Percentiles rank a stretch among this genome's conserved stretches.
Evolutionary conservation across 2,797 vertebrate genomes (phyloP).

Genomic region (Galaxias olidus): DNA sequence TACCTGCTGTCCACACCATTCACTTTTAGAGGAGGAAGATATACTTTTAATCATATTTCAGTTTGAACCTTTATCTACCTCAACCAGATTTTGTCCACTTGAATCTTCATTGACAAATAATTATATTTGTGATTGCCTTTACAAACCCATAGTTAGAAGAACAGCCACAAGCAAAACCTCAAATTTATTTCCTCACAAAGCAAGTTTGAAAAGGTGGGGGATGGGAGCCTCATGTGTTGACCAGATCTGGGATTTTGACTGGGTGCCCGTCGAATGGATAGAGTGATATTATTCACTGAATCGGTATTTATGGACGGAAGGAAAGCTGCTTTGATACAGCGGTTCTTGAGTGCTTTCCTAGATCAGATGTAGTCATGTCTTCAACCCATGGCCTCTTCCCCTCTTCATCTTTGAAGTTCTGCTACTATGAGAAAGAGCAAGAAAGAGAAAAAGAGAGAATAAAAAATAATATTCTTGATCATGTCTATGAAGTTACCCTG

Average conservation of each 20-base stretch:
- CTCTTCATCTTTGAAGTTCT: conserved; percentile 53
- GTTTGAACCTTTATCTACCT: no score
- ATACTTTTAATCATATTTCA: no score
- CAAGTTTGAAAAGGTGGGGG: conserved; percentile 2
- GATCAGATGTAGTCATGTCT: conserved; percentile 67
- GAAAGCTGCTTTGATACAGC: conserved; percentile 67
- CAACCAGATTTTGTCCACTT: no score
- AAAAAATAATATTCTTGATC: background rate
- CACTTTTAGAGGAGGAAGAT: no score
- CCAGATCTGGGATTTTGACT: conserved; percentile 65
- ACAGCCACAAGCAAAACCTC: no score
- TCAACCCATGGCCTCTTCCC: conserved; percentile 51
- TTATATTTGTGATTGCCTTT: no score
- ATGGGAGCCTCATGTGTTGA: conserved; percentile 63
- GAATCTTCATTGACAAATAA: no score
- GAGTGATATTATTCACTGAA: conserved; percentile 60
- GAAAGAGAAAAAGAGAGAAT: no score
- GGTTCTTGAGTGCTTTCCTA: conserved; percentile 51
- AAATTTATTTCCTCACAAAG: no score
- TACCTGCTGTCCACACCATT: no score
- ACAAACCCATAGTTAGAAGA: no score
- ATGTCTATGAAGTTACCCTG: background rate
- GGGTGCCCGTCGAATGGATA: conserved; percentile 32
- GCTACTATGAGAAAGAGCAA: conserved; percentile 12
- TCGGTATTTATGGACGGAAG: conserved; percentile 73